A percentile compares a stretch with the other conserved stretches of the same genome.
phyloP scores from a whole-genome alignment of 2,113 vertebrate genomes.

The Dasyornis broadbenti region DNA sequence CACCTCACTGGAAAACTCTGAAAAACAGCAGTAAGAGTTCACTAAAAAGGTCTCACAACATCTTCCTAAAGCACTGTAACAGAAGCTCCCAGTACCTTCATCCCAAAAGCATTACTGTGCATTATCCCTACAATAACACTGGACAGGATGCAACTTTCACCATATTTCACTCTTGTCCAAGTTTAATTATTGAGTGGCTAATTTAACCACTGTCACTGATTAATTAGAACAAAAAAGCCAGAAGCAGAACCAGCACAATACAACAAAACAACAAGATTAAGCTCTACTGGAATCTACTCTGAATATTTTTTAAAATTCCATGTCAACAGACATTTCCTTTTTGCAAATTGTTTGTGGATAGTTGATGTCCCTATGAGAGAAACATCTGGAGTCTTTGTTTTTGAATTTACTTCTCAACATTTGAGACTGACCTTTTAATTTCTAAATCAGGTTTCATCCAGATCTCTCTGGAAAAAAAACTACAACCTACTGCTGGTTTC shows the following conservation, averaged over 20 bases:
- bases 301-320: slow-evolving; percentile 15
- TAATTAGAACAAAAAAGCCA: neutral
- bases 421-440: slow-evolving; percentile 26
- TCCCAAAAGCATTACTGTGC: neutral
- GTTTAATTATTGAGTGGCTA: neutral
- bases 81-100: neutral
- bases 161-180: neutral
- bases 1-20: neutral
- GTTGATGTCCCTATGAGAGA: neutral
- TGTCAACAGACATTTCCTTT: slow-evolving; percentile 47
- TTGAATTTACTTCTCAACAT: neutral
- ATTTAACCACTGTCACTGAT: neutral
- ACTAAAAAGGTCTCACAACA: neutral
- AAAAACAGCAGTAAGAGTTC: neutral
- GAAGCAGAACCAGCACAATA: neutral
- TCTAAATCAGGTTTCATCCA: neutral
- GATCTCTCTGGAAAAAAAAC: neutral
- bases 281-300: neutral
- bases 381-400: slow-evolving; percentile 49
- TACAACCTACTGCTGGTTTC: neutral
- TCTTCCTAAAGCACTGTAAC: neutral
- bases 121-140: neutral
- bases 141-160: neutral
- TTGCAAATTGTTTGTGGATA: slow-evolving; percentile 30
- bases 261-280: neutral